Base-by-base conservation (phyloP, 2,797 vertebrate genomes). In the Neostethus bicornis region DNA sequence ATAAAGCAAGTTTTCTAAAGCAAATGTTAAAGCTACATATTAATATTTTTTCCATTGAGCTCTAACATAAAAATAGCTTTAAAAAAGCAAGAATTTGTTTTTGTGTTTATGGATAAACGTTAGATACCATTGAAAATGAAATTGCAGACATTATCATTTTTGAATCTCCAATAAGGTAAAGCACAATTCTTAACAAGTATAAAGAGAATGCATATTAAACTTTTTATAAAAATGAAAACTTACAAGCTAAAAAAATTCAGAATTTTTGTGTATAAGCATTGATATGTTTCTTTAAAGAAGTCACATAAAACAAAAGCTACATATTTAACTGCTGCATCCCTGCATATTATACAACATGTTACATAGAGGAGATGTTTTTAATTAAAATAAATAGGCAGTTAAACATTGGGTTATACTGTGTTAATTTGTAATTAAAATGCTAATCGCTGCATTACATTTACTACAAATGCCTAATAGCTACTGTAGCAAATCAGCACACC, bases 91-190 rank as follows among this genome's bases (percentile, higher is more conserved):
- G 46, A 1, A 38, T 32, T 53, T 28, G 47, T 35, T 34, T 55
- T 47, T 63, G 50, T 32, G 46, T 73, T 75, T 26, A 0, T 5
- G 19, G 25, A 29, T 51, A 68, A 73, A 69, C 57, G 39, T 56
- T 58, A 63, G 74, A 57, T 70, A 57, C 51, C 63, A 66, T 53
- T 32, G 74, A 61, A 49, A 76, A 69, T 77, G 61, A 79, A 79
- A 70, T 50, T 9, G 71, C 56, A 70, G 57, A 70, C 55, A 83
- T n/a, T n/a, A 85, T 82, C 80, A 79, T 69, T 79, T 79, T 81
- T 77, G 85, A 80, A 83, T 54, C 65, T 79, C 82, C 48, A 49
- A 70, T 73, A 83, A 74, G 77, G 51, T 68, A 75, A 84, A 86
- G 80, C 76, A 78, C 75, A 70, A 20, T 56, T 78, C 48, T 83